These are phyloP conservation scores for Cloeon dipterum DNA, from an alignment of 2,888 invertebrate genomes.

Conservation along the genomic window DNA sequence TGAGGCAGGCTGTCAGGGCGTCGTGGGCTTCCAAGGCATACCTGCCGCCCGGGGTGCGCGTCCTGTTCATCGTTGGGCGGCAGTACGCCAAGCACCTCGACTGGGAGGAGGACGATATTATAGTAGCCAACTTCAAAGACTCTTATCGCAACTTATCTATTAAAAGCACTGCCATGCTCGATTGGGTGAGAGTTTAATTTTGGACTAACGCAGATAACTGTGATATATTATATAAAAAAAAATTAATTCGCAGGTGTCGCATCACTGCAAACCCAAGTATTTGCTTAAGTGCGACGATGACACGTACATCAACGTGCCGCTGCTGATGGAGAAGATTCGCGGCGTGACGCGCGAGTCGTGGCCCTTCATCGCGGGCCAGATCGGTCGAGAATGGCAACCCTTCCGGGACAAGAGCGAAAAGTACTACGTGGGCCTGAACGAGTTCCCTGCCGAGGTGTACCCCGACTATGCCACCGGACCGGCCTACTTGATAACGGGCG, in stretches of 20 bases:
- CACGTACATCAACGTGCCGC: neutral
- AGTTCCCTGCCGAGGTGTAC: neutral
- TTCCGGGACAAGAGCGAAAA: neutral
- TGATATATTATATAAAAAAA: too few species aligned
- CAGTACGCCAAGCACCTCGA: neutral
- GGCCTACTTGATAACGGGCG: neutral
- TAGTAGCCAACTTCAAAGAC: neutral
- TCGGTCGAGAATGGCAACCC: neutral
- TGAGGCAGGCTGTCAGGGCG: neutral
- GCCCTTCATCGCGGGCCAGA: neutral
- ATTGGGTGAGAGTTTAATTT: too few species aligned
- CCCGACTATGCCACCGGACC: neutral
- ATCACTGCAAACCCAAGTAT: too few species aligned
- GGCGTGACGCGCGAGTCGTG: too few species aligned
- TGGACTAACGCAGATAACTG: too few species aligned
- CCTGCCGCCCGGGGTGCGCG: neutral
- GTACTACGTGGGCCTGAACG: neutral
- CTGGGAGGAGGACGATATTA: neutral
- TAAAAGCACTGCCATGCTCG: conserved; percentile 1
- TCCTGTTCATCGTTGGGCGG: neutral
- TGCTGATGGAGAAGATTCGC: too few species aligned
- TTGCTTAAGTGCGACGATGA: neutral
- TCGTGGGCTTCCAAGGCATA: neutral
- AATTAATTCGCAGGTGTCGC: too few species aligned
- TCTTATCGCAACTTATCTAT: neutral